These are phyloP conservation scores for Chymomyza costata DNA, from an alignment of 1,140 invertebrate species.

Conservation along the genomic window DNA sequence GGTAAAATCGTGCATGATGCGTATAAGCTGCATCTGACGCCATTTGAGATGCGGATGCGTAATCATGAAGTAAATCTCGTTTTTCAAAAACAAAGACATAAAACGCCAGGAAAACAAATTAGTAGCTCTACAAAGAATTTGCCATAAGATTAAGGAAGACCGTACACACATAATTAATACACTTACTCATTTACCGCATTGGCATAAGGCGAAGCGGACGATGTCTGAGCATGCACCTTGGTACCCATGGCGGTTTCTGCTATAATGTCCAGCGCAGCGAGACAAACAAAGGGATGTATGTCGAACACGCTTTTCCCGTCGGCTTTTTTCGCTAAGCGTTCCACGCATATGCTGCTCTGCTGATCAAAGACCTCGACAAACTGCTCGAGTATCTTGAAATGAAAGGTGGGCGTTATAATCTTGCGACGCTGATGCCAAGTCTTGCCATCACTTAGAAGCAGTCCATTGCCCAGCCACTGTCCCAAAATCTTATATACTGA, in stretches of 20 bases:
- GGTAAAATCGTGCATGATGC: constrained; percentile 83
- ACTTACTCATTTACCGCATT: constrained; percentile 80
- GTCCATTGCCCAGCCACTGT: constrained; percentile 81
- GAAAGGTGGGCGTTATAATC: constrained; percentile 86
- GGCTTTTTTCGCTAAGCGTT: constrained; percentile 78
- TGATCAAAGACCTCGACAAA: constrained; percentile 86
- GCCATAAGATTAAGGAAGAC: no score
- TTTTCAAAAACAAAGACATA: constrained; percentile 39
- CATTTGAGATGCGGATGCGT: constrained; percentile 72
- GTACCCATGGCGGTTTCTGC: constrained; percentile 90
- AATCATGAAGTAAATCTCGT: constrained; percentile 53
- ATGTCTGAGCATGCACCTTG: constrained; percentile 82
- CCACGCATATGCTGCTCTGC: constrained; percentile 81
- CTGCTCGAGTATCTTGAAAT: constrained; percentile 86
- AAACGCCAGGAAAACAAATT: constrained; percentile 53
- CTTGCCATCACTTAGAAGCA: constrained; percentile 77
- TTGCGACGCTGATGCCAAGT: constrained; percentile 55
- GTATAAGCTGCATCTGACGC: constrained; percentile 77
- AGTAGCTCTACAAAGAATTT: constrained; percentile 49
- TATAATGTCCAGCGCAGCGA: constrained; percentile 74
- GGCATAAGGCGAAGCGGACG: constrained; percentile 83
- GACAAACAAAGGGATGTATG: constrained; percentile 41
- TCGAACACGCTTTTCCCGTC: constrained; percentile 75
- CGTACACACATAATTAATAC: no score
- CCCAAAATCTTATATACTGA: constrained; percentile 69